Evolutionary conservation across 2,113 vertebrate genomes (phyloP).

Genomic region (Blennius ocellaris): DNA sequence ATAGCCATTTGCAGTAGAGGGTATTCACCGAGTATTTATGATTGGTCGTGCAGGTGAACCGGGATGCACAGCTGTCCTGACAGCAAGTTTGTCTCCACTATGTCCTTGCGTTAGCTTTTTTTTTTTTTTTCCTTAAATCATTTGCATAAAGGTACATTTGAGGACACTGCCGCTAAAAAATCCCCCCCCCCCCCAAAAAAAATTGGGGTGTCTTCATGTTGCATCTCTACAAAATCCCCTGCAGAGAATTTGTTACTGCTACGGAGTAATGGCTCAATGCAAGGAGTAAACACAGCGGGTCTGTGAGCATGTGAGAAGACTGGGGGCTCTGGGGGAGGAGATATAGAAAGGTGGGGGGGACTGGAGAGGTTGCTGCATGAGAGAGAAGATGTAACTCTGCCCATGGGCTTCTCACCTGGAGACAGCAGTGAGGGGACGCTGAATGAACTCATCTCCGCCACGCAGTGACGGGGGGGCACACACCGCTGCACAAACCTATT

Average conservation of each 20-base stretch:
- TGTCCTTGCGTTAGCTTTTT: constrained; percentile 10
- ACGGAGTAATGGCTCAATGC: constrained; percentile 50
- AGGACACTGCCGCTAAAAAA: constrained; percentile 26
- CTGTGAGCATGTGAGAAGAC: constrained; percentile 38
- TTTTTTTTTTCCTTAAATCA: not conserved
- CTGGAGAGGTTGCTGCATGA: constrained; percentile 53
- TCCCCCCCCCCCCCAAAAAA: too few species aligned
- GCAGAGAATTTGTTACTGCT: constrained; percentile 62
- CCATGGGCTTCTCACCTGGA: constrained; percentile 66
- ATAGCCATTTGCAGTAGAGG: constrained; percentile 68
- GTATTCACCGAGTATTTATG: constrained; percentile 55
- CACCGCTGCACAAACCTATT: constrained; percentile 35
- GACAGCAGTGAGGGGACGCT: constrained; percentile 55
- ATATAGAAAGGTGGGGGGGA: constrained; percentile 25
- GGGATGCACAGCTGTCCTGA: constrained; percentile 32
- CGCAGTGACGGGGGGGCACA: constrained; percentile 39
- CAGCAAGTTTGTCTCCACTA: constrained; percentile 36
- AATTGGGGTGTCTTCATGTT: constrained; percentile 10
- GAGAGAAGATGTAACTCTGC: constrained; percentile 44
- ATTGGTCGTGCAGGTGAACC: constrained; percentile 42
- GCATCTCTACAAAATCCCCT: constrained; percentile 46
- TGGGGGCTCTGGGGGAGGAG: constrained; percentile 16
- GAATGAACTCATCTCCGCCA: constrained; percentile 52
- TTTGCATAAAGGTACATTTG: constrained; percentile 8
- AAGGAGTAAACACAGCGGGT: constrained; percentile 37